Evolutionary conservation across 2,113 vertebrate species (phyloP), one percentile per base, ranked within the genome.

Genomic region (Paraplagusia blochii): DNA sequence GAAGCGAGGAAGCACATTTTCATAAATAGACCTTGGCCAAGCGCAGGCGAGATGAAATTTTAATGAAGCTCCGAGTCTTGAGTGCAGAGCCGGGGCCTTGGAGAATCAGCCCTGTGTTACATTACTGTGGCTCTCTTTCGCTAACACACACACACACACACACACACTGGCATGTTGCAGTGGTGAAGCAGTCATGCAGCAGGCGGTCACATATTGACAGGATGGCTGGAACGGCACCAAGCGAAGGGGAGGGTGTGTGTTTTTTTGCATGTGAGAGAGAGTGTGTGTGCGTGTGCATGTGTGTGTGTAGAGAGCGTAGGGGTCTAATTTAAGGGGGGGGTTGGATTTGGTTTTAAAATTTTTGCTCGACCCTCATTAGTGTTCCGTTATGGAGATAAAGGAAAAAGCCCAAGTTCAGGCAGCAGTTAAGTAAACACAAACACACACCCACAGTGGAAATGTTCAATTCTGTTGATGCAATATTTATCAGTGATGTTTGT

Each of bases 1-100:
- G 91, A 88, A 90, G 93, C 88, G 85, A 83, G 91, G 91, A 93
- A 93, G 90, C 92, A 82, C 93, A 95, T 95, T 95, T 95, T 95
- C 94, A 95, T 95, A 95, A 95, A 94, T 94, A 95, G 93, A 94
- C 94, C 93, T 94, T 95, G 94, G 92, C 93, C 91, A 89, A 92
- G 92, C 92, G 89, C 91, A 90, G 92, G 72, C 69, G 68, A 57
- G 69, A 95, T 95, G 87, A 95, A 95, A 94, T 81, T 94, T 95
- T 95, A 95, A 95, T 95, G 94, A 95, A 89, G 90, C 89, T 78
- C 81, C 79, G 90, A 93, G 91, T 93, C 93, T 91, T 94, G 93
- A 95, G 93, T 94, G 93, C 92, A 90, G 90, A 91, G 86, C 89
- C 59, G 86, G 92, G 90, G 90, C 86, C 90, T 92, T 91, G 85